Evolutionary conservation across 2,888 invertebrate genomes (phyloP).

Genomic region (Dicyrtoma fusca): DNA sequence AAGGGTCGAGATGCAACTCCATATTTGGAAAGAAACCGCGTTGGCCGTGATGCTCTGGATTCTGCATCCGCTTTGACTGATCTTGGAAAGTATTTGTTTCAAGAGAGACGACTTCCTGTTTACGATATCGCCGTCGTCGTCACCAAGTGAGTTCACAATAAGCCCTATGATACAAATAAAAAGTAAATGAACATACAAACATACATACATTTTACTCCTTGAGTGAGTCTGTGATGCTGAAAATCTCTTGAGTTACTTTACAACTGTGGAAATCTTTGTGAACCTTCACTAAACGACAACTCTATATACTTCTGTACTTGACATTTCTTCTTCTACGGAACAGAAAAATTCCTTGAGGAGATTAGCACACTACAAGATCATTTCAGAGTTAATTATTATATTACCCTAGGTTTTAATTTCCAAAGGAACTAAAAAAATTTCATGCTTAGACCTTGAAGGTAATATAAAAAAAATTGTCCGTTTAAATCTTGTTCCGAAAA

Average conservation of each 20-base stretch:
- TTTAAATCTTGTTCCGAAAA: constrained; percentile 8
- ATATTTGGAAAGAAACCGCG: constrained; percentile 89
- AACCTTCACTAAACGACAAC: too few species aligned
- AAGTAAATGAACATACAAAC: too few species aligned
- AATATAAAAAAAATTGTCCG: not conserved
- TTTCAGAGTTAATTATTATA: too few species aligned
- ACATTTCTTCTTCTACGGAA: too few species aligned
- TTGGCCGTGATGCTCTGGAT: constrained; percentile 91
- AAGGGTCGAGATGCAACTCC: constrained; percentile 94
- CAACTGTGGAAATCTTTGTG: too few species aligned
- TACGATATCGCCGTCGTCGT: constrained; percentile 95
- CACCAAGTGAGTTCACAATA: constrained; percentile 89
- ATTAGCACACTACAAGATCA: not conserved
- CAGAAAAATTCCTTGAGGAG: not conserved
- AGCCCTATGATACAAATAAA: too few species aligned
- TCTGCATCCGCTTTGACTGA: constrained; percentile 92
- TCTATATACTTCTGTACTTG: too few species aligned
- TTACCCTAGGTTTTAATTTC: not conserved
- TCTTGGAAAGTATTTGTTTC: constrained; percentile 96
- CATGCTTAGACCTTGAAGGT: not conserved
- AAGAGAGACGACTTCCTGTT: constrained; percentile 88
- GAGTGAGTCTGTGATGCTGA: too few species aligned
- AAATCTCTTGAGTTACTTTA: too few species aligned
- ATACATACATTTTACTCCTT: too few species aligned
- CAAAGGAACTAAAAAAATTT: not conserved